Conservation (phyloP, 2,888 invertebrate genomes). For the Liopterus haemorrhoidalis region DNA sequence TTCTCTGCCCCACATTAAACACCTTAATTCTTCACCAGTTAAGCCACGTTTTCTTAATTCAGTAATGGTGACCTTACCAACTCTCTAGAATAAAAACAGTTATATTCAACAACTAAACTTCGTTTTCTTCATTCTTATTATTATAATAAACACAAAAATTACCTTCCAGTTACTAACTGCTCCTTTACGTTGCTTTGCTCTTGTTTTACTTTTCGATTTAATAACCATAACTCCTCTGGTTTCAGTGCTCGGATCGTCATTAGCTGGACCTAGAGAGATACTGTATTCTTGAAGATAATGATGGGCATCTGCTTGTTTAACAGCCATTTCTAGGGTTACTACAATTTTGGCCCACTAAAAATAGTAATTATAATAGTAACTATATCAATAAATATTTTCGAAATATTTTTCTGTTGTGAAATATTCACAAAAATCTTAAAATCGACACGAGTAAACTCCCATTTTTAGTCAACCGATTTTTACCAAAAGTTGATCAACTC, state of each 20-base stretch:
- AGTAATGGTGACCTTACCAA: conserved; percentile 80
- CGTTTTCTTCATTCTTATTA: conserved; percentile 1
- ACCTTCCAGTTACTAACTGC: conserved; percentile 98
- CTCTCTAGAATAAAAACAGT: conserved; percentile 53
- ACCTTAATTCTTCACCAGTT: conserved; percentile 78
- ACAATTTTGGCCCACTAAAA: conserved; percentile 96
- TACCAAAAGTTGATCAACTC: too few species aligned
- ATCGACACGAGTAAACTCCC: too few species aligned
- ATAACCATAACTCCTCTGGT: conserved; percentile 96
- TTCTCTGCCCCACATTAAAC: conserved; percentile 86
- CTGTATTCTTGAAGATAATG: conserved; percentile 92
- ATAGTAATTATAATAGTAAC: conserved; percentile 3
- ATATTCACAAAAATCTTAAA: too few species aligned
- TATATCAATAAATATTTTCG: background rate
- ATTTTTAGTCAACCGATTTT: too few species aligned
- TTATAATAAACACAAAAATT: conserved; percentile 20
- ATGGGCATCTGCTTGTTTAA: conserved; percentile 83
- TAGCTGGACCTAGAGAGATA: conserved; percentile 79
- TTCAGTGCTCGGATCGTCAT: conserved; percentile 74
- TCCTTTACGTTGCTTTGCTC: conserved; percentile 92
- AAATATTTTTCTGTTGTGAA: too few species aligned
- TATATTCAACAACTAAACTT: background rate
- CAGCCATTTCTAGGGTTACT: conserved; percentile 89
- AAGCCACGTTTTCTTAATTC: conserved; percentile 76
- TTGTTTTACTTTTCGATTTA: conserved; percentile 92